A percentile compares a stretch with the other conserved stretches of the same genome.
These are phyloP conservation scores for Coregonus suidteri DNA, from an alignment of 2,797 vertebrate species.

Conservation along the genomic window DNA sequence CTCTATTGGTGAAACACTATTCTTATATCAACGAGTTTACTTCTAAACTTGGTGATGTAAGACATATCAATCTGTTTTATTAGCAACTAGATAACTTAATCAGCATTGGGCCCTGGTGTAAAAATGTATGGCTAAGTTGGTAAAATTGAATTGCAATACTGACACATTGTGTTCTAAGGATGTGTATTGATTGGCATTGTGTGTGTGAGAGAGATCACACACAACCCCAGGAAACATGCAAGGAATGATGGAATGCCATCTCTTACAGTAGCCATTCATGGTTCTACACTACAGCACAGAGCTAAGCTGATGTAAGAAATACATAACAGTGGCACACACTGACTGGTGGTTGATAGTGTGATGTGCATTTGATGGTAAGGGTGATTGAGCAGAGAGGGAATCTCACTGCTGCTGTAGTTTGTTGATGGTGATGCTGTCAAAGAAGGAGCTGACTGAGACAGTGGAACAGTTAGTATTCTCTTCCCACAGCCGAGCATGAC, in stretches of 20 bases:
- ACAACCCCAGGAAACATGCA: slow-evolving; percentile 2
- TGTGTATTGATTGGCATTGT: background rate
- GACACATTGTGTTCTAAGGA: background rate
- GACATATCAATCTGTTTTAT: too few relatives aligned
- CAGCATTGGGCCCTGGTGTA: background rate
- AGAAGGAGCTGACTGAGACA: background rate
- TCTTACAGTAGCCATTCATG: background rate
- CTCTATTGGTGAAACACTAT: background rate
- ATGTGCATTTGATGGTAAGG: background rate
- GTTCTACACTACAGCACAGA: background rate
- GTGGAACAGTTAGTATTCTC: background rate
- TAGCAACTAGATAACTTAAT: too few relatives aligned
- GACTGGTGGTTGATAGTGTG: background rate
- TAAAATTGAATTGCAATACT: background rate
- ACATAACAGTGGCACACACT: background rate
- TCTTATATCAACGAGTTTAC: background rate
- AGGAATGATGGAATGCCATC: background rate
- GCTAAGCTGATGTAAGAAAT: background rate
- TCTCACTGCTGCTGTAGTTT: background rate
- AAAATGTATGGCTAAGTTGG: background rate
- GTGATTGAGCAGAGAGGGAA: background rate
- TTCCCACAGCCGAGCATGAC: background rate
- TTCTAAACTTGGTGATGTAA: background rate
- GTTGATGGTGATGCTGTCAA: background rate
- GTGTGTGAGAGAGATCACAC: background rate